Percentiles rank a stretch among this genome's conserved stretches.
Evolutionary conservation across 2,797 vertebrate species (phyloP).

Genomic region (Chelon auratus): DNA sequence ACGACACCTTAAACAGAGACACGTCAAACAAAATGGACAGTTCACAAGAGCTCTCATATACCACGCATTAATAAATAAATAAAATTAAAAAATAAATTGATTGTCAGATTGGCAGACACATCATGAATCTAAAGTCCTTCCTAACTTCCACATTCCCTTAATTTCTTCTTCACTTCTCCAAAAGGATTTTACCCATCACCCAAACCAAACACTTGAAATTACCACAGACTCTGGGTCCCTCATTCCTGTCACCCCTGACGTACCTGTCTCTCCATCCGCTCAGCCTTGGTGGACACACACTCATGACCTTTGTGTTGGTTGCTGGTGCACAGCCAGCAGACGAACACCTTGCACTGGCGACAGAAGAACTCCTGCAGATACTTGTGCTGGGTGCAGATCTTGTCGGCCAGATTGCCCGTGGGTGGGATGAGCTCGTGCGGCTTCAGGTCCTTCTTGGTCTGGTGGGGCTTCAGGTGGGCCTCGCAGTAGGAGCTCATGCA

Average conservation of each 20-base stretch:
- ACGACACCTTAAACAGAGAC: conserved; percentile 31
- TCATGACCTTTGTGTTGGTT: conserved; percentile 85
- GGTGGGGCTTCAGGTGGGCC: conserved; percentile 83
- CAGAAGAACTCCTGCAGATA: conserved; percentile 88
- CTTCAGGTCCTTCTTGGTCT: conserved; percentile 77
- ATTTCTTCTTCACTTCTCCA: too few relatives aligned
- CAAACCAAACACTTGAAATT: too few relatives aligned
- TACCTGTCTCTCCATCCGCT: conserved; percentile 84
- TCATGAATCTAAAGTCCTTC: too few relatives aligned
- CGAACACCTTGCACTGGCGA: conserved; percentile 77
- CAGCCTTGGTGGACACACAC: conserved; percentile 80
- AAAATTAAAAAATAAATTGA: too few relatives aligned
- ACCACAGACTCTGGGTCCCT: too few relatives aligned
- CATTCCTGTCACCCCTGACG: too few relatives aligned
- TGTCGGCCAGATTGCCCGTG: conserved; percentile 77
- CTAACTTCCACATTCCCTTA: too few relatives aligned
- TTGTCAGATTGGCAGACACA: too few relatives aligned
- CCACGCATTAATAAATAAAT: too few relatives aligned
- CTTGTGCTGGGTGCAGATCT: conserved; percentile 87
- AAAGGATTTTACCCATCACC: too few relatives aligned
- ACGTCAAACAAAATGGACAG: conserved; percentile 20
- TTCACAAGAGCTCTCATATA: not conserved
- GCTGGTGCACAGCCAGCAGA: conserved; percentile 87
- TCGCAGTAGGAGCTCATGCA: conserved; percentile 87
- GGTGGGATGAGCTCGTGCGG: conserved; percentile 83